A percentile compares a stretch with the other conserved stretches of the same genome.
phyloP scores from a whole-genome alignment of 2,888 invertebrate genomes.

The Acanthosoma haemorrhoidale region DNA sequence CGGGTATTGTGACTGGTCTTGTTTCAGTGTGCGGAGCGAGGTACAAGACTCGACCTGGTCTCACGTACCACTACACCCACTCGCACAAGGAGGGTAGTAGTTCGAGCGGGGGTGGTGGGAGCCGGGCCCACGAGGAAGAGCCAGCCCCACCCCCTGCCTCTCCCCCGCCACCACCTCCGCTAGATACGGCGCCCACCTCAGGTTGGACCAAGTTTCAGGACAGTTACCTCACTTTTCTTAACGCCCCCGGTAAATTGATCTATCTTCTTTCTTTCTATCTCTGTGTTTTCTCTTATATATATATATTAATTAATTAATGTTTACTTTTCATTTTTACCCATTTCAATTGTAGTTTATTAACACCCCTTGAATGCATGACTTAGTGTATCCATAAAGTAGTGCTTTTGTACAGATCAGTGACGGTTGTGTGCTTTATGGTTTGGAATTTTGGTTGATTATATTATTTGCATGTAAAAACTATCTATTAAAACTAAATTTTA shows the following conservation, averaged over 20 bases:
- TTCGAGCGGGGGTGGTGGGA: conserved; percentile 35
- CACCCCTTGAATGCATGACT: background rate
- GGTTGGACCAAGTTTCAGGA: conserved; percentile 51
- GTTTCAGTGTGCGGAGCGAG: conserved; percentile 87
- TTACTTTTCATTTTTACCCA: conserved; percentile 6
- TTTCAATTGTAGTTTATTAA: background rate
- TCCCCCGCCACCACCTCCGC: conserved; percentile 43
- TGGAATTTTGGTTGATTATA: background rate
- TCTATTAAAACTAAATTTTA: background rate
- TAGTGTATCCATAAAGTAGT: background rate
- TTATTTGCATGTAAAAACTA: background rate
- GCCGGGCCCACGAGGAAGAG: conserved; percentile 22
- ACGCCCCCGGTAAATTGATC: conserved; percentile 44
- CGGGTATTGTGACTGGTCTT: conserved; percentile 36
- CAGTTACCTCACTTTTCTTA: conserved; percentile 51
- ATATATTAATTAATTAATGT: conserved; percentile 9
- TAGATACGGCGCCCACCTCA: conserved; percentile 52
- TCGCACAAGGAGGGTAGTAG: conserved; percentile 59
- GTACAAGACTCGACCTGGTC: conserved; percentile 92
- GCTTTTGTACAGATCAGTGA: background rate
- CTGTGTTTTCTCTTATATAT: conserved; percentile 26
- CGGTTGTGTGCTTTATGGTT: background rate
- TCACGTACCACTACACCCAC: conserved; percentile 93
- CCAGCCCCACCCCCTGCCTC: conserved; percentile 16
- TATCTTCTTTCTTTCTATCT: conserved; percentile 32